Evolutionary conservation across 2,888 invertebrate genomes (phyloP), one percentile per base, ranked within the genome.

Genomic region (Diogma glabrata): DNA sequence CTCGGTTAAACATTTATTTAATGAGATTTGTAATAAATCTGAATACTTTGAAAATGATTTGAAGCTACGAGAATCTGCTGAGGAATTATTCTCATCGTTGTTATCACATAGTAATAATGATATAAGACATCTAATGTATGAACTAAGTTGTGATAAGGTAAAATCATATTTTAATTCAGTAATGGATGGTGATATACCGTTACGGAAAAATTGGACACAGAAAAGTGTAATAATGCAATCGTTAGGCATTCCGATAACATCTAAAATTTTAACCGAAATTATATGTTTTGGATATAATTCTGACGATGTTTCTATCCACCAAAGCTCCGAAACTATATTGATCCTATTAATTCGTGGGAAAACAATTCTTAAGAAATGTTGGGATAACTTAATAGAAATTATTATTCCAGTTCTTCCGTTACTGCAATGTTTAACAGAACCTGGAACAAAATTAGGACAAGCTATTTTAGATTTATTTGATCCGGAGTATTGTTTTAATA

Each of bases 231-330:
- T 56, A 0, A 51, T 59, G 0, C 59, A 53, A 14, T 53, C 53
- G 8, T 49, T 70, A 1, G 70, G 70, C 0, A 24, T 70, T 24
- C 70, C 69, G 3, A 45, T 69, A 24, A 64, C 58, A 24, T 36
- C 57, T 0, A 51, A 58, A n/a, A 50, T 70, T 10, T 30, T 70
- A 26, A 56, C 59, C 1, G 61, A 64, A 52, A 51, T 70, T 4
- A 54, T 65, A 7, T 56, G 57, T 45, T 56, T 55, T 28, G 60
- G 62, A 1, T 60, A 54, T 52, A 56, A 51, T 38, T 51, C 53
- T 28, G 9, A 47, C 1, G 54, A 59, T 10, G 12, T 51, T 1
- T 12, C 49, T 8, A 51, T 57, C 36, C 49, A 51, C n/a, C 23
- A 33, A 17, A 58, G 56, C 54, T 61, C 65, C 14, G 57, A 62